Conservation (phyloP, 2,113 vertebrate species). For the Speoplatyrhinus poulsoni region DNA sequence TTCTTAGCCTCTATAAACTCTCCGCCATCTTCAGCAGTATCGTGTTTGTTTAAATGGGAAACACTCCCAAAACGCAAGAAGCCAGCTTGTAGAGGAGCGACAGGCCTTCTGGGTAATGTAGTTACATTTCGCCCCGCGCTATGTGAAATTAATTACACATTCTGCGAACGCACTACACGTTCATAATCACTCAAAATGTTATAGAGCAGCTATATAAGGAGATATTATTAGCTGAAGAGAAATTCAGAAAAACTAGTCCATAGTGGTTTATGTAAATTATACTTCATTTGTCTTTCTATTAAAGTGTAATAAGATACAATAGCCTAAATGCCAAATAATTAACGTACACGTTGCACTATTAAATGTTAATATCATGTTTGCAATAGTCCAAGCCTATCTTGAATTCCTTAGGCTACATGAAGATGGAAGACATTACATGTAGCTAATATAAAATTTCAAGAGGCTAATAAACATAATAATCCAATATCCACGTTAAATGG, state of each 20-base stretch:
- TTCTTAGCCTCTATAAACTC: conserved; percentile 78
- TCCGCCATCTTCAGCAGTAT: conserved; percentile 83
- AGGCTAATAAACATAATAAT: background rate
- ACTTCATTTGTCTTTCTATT: background rate
- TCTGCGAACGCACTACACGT: conserved; percentile 66
- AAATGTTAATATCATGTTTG: too few species aligned
- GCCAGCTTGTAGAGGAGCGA: conserved; percentile 63
- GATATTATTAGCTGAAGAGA: conserved; percentile 64
- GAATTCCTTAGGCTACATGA: too few species aligned
- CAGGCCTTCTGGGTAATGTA: conserved; percentile 71
- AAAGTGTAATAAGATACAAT: too few species aligned
- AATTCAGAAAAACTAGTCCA: background rate
- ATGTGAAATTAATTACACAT: background rate
- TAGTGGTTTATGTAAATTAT: conserved; percentile 36
- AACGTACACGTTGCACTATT: too few species aligned
- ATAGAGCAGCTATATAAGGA: conserved; percentile 61
- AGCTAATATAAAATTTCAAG: background rate
- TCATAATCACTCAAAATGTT: conserved; percentile 59
- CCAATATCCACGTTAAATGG: too few species aligned
- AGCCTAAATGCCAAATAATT: too few species aligned
- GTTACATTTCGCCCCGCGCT: conserved; percentile 17
- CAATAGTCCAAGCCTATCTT: too few species aligned
- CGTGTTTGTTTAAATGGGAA: conserved; percentile 87
- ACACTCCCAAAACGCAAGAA: conserved; percentile 81
- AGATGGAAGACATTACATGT: background rate